phyloP scores from a whole-genome alignment of 2,888 invertebrate species.

The Ornithoptera alexandrae region DNA sequence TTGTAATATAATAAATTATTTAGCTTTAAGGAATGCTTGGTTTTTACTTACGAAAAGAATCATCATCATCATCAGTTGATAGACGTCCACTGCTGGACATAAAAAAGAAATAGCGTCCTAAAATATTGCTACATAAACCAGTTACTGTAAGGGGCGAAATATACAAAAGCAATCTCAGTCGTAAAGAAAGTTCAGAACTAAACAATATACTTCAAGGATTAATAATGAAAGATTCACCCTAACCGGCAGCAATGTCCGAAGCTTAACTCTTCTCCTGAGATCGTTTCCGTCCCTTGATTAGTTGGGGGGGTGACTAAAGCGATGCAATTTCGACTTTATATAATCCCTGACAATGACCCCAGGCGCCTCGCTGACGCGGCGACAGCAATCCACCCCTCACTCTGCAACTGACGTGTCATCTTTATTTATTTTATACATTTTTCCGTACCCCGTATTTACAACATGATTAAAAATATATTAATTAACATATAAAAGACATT shows the following conservation, averaged over 20 bases:
- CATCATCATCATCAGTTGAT: too few relatives aligned
- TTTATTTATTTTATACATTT: conserved; percentile 44
- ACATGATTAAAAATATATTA: too few relatives aligned
- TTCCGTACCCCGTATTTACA: conserved; percentile 32
- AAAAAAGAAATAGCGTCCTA: too few relatives aligned
- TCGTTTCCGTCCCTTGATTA: conserved; percentile 32
- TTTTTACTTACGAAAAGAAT: too few relatives aligned
- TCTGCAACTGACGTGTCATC: conserved; percentile 53
- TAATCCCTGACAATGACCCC: conserved; percentile 37
- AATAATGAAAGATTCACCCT: conserved; percentile 27
- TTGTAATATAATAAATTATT: too few relatives aligned
- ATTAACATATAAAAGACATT: conserved; percentile 2
- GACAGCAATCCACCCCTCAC: conserved; percentile 35
- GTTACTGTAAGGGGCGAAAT: neutral
- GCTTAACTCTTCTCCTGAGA: conserved; percentile 33
- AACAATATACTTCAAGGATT: conserved; percentile 26
- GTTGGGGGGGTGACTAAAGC: conserved; percentile 33
- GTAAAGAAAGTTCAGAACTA: neutral
- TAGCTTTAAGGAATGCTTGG: too few relatives aligned
- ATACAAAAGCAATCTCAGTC: neutral
- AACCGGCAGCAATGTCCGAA: conserved; percentile 26
- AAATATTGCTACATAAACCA: neutral
- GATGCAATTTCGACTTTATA: conserved; percentile 41
- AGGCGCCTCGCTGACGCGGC: conserved; percentile 41
- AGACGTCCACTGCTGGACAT: too few relatives aligned